These are phyloP conservation scores for Troides oblongomaculatus DNA, from an alignment of 2,888 invertebrate genomes.

Conservation along the genomic window DNA sequence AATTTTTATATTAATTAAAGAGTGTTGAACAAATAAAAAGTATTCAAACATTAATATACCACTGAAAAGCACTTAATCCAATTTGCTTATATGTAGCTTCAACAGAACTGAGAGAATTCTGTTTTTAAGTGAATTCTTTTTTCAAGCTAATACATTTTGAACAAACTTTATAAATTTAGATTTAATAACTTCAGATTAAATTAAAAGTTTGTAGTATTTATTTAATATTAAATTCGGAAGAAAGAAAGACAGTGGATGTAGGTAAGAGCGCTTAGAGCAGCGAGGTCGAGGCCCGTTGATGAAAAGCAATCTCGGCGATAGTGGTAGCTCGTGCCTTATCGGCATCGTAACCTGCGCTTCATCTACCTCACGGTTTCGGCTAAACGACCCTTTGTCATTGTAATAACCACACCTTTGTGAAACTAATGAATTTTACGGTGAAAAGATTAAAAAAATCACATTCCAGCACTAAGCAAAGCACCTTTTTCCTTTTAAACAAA, in stretches of 20 bases:
- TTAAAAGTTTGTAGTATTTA: too few relatives aligned
- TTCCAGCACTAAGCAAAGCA: neutral
- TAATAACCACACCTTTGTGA: constrained; percentile 37
- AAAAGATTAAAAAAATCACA: constrained; percentile 12
- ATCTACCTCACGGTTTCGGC: constrained; percentile 35
- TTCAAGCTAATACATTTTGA: neutral
- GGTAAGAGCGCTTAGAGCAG: constrained; percentile 37
- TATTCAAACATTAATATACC: constrained; percentile 16
- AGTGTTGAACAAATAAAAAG: constrained; percentile 3
- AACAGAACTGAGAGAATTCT: constrained; percentile 13
- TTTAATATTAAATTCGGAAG: neutral
- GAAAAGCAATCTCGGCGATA: constrained; percentile 53
- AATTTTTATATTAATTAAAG: neutral
- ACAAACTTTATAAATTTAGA: too few relatives aligned
- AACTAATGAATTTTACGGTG: constrained; percentile 17
- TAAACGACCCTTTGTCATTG: constrained; percentile 49
- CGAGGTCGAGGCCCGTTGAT: constrained; percentile 41
- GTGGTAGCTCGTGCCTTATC: constrained; percentile 62
- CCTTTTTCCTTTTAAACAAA: neutral
- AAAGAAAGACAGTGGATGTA: constrained; percentile 31
- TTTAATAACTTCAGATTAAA: too few relatives aligned
- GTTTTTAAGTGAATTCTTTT: neutral
- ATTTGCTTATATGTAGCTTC: constrained; percentile 19
- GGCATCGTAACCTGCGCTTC: constrained; percentile 44
- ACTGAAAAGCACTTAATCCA: constrained; percentile 27